Evolutionary conservation across 1,140 invertebrate genomes (phyloP).

Genomic region (Drosophila pachea): DNA sequence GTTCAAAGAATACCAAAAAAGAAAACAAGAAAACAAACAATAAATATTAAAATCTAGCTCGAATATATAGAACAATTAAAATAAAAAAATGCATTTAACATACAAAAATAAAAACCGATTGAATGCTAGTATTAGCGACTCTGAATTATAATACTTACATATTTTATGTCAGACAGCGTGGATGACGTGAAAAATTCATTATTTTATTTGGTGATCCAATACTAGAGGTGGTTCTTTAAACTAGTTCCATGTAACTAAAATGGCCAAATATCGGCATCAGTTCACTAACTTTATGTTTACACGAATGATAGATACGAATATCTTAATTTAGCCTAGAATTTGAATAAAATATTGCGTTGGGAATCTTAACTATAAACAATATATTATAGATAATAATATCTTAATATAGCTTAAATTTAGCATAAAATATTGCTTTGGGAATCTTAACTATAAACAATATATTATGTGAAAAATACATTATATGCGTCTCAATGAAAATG

Average conservation of each 20-base stretch:
- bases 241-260: slow-evolving; percentile 10
- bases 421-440: no score
- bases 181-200: slow-evolving; percentile 57
- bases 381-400: not conserved
- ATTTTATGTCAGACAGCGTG: slow-evolving; percentile 47
- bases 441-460: no score
- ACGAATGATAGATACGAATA: not conserved
- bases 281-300: not conserved
- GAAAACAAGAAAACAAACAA: not conserved
- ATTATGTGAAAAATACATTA: no score
- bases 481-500: no score
- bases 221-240: slow-evolving; percentile 15
- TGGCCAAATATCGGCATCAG: not conserved
- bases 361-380: no score
- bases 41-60: not conserved
- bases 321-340: not conserved
- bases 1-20: not conserved
- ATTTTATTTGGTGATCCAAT: slow-evolving; percentile 42
- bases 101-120: not conserved
- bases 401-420: not conserved
- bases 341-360: no score
- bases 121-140: slow-evolving; percentile 7
- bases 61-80: not conserved
- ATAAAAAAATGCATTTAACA: not conserved
- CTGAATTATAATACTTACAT: slow-evolving; percentile 42